Conservation (phyloP, 2,113 vertebrate genomes). For the Syngnathus scovelli region DNA sequence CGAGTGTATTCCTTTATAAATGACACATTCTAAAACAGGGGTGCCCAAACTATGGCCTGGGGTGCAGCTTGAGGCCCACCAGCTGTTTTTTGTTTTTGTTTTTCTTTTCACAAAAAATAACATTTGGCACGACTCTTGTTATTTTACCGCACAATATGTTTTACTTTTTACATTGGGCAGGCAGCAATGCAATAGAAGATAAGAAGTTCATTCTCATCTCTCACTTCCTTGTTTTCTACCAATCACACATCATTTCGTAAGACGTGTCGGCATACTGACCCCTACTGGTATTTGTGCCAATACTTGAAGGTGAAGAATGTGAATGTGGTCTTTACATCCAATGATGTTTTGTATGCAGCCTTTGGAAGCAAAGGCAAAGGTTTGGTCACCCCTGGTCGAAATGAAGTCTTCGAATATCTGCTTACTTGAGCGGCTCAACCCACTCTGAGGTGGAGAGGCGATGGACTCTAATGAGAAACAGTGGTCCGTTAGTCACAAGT, state of each 20-base stretch:
- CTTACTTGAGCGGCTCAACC: slow-evolving; percentile 39
- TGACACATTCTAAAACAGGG: not conserved
- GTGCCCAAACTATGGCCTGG: not conserved
- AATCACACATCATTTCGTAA: not conserved
- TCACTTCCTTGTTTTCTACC: not conserved
- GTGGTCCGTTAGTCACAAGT: not conserved
- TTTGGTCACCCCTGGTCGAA: not conserved
- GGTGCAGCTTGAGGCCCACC: not conserved
- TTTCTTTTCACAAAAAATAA: not conserved
- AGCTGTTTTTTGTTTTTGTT: too few relatives aligned
- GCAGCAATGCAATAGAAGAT: too few relatives aligned
- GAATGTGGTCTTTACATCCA: not conserved
- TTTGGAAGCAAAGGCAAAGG: not conserved
- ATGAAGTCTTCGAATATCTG: not conserved
- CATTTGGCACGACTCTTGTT: too few relatives aligned
- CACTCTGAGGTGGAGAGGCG: slow-evolving; percentile 29
- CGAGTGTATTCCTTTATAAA: not conserved
- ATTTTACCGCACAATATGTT: not conserved
- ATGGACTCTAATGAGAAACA: slow-evolving; percentile 29
- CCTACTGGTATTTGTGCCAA: not conserved
- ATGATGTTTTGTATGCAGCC: not conserved
- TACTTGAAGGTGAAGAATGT: not conserved
- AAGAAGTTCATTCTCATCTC: not conserved
- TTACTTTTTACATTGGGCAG: too few relatives aligned
- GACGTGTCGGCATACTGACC: not conserved